phyloP scores from a whole-genome alignment of 2,888 invertebrate genomes.

The Cetonia aurata region DNA sequence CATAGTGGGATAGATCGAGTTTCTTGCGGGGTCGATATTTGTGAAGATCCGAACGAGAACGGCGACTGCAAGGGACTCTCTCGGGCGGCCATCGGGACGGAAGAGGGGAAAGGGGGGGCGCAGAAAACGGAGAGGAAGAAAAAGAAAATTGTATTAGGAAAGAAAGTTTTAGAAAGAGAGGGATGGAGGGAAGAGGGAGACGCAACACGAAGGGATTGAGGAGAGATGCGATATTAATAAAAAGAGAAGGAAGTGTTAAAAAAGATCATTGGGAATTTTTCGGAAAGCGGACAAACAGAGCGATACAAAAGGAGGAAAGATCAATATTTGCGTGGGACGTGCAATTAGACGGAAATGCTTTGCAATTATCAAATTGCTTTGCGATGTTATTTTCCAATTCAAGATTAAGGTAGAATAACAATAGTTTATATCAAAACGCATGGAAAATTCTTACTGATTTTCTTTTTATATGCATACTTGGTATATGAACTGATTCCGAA shows the following conservation, averaged over 20 bases:
- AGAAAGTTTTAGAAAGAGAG: slow-evolving; percentile 5
- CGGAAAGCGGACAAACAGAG: slow-evolving; percentile 10
- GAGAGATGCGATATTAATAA: slow-evolving; percentile 20
- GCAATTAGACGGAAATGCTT: slow-evolving; percentile 24
- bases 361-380: slow-evolving; percentile 4
- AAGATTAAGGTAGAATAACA: not conserved
- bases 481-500: no score
- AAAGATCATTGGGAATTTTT: slow-evolving; percentile 27
- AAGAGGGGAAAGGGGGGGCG: not conserved
- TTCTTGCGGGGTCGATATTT: slow-evolving; percentile 53
- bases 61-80: not conserved
- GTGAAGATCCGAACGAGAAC: slow-evolving; percentile 23
- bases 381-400: no score
- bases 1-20: slow-evolving; percentile 63
- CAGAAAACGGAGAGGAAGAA: not conserved
- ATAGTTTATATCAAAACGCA: not conserved
- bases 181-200: not conserved
- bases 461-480: no score
- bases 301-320: slow-evolving; percentile 18
- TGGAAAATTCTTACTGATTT: no score
- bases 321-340: slow-evolving; percentile 21
- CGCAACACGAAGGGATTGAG: no score
- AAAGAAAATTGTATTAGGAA: not conserved
- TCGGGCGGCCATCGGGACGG: not conserved
- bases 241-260: slow-evolving; percentile 28